Base-by-base conservation (phyloP, 92 coral and sea anemone genomes). In the Paramuricea clavata region DNA sequence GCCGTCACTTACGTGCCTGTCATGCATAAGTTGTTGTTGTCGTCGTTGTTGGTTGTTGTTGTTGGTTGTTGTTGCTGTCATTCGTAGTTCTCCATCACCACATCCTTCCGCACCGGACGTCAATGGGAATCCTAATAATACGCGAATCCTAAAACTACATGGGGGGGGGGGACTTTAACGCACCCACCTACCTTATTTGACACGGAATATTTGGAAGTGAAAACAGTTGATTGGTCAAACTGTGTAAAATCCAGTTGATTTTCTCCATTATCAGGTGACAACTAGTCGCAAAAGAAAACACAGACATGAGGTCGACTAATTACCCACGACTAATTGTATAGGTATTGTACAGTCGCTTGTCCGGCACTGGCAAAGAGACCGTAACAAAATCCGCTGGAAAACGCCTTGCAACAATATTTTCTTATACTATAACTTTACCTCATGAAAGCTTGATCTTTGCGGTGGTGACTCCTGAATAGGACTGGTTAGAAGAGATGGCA, bases 381-480 rank as follows among this genome's bases (percentile, higher is more conserved):
- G 64, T 56, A 23, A 3, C 6, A 56, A 56, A 56, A 3, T 10
- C 44, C 10, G 5, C 10, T 39, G 44, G 10, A 39, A 39, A 39
- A 4, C 5, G 44, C 44, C 10, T 4, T 39, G 64, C 26, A 56
- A 56, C 64, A 56, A 56, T 39, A 39, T 10, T 39, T 39, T 4
- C n/a, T n/a, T n/a, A n/a, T 16, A 31, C 76, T 19, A n/a, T 15
- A 6, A 31, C 22, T 47, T 23, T 74, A 76, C 82, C 49, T 76
- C 27, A 32, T 11, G 62, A 27, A 49, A 76, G 17, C 27, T 5
- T 26, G 34, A 13, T 22, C 52, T 50, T 76, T 27, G n/a, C 7
- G 82, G 68, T n/a, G n/a, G n/a, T 16, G 67, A 49, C 21, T 76
- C 82, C 25, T 76, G 68, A 76, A 76, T 76, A 17, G 82, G 82